These are phyloP conservation scores for Stichodactyla mertensii DNA, from an alignment of 64 coral and sea anemone species.

Conservation along the genomic window DNA sequence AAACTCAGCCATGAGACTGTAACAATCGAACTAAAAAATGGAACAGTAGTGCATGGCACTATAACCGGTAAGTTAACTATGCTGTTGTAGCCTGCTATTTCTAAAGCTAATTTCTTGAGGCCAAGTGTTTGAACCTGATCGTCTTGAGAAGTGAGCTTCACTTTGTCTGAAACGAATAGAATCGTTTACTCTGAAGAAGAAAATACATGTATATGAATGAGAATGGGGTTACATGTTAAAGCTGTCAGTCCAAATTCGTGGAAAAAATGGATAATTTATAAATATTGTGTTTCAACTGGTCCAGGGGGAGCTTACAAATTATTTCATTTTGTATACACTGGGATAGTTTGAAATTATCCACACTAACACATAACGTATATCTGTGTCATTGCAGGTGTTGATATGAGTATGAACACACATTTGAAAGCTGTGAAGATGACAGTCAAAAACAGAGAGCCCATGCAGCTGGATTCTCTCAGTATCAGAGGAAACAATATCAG, in stretches of 20 bases:
- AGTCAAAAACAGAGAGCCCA: constrained; percentile 92
- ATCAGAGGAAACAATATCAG: constrained; percentile 96
- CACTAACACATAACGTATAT: neutral
- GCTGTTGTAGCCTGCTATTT: neutral
- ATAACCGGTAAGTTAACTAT: constrained; percentile 67
- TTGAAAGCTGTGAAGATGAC: constrained; percentile 99
- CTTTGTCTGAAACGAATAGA: neutral
- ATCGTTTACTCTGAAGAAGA: neutral
- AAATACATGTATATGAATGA: too few species aligned
- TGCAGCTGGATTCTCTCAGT: constrained; percentile 85
- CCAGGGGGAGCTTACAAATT: neutral
- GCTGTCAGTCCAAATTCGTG: too few species aligned
- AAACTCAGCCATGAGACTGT: constrained; percentile 98
- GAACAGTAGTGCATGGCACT: constrained; percentile 97
- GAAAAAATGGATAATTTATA: neutral
- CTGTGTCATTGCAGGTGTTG: constrained; percentile 64
- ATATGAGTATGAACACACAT: constrained; percentile 99
- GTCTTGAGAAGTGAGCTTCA: neutral
- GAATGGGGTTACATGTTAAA: too few species aligned
- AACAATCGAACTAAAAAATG: constrained; percentile 96
- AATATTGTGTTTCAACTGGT: neutral
- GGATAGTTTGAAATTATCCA: neutral
- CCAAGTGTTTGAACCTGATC: neutral
- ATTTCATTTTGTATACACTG: neutral
- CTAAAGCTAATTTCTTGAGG: neutral